A percentile compares a stretch with the other conserved stretches of the same genome.
phyloP scores from a whole-genome alignment of 2,888 invertebrate species.

The Icerya purchasi region DNA sequence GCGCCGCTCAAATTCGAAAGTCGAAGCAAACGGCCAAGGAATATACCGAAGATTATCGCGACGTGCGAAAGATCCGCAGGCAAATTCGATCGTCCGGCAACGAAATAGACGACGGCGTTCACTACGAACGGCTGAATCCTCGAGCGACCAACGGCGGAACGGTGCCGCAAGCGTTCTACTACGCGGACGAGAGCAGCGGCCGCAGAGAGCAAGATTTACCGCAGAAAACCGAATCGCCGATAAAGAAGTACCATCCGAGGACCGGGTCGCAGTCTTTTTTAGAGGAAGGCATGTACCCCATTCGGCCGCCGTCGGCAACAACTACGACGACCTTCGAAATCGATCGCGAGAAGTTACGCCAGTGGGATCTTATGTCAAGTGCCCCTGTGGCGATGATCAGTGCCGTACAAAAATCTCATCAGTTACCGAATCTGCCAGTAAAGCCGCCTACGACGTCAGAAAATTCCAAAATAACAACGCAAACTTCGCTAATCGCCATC shows the following conservation, averaged over 20 bases:
- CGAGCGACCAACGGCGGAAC: slow-evolving; percentile 24
- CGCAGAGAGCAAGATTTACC: slow-evolving; percentile 1
- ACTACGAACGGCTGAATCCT: slow-evolving; percentile 34
- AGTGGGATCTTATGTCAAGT: slow-evolving; percentile 76
- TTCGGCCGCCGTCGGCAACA: slow-evolving; percentile 21
- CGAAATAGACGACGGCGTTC: slow-evolving; percentile 29
- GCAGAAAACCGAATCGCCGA: slow-evolving; percentile 7
- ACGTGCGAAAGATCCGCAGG: slow-evolving; percentile 27
- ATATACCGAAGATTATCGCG: slow-evolving; percentile 24
- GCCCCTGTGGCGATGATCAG: slow-evolving; percentile 32
- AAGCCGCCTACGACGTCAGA: slow-evolving; percentile 10
- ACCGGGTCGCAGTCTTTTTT: slow-evolving; percentile 25
- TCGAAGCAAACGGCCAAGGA: slow-evolving; percentile 14
- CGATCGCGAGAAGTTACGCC: slow-evolving; percentile 64
- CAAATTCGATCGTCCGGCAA: slow-evolving; percentile 22
- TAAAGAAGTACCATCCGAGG: slow-evolving; percentile 11
- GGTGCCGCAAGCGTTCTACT: not conserved
- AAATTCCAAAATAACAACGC: slow-evolving; percentile 3
- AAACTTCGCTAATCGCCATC: slow-evolving; percentile 6
- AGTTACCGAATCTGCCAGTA: slow-evolving; percentile 13
- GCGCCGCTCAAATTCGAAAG: slow-evolving; percentile 9
- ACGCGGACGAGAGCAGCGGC: not conserved
- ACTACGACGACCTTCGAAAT: slow-evolving; percentile 35
- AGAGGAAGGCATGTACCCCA: slow-evolving; percentile 29
- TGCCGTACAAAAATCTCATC: slow-evolving; percentile 16